phyloP scores from a whole-genome alignment of 2,888 invertebrate species.

The Rhorus exstirpatorius region DNA sequence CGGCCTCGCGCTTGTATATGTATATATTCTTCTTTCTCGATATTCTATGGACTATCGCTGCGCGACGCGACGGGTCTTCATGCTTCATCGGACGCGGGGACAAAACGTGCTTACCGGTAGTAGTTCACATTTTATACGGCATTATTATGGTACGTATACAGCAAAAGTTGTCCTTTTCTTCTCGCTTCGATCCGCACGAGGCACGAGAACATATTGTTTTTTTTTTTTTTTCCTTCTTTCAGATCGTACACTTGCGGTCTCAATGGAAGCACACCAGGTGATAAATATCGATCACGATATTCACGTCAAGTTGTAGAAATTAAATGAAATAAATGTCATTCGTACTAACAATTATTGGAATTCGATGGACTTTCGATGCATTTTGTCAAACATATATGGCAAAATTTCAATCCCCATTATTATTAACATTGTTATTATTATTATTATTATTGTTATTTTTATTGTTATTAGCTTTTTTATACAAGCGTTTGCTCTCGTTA shows the following conservation, averaged over 20 bases:
- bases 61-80: conserved; percentile 46
- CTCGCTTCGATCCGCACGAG: conserved; percentile 15
- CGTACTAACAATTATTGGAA: too few relatives aligned
- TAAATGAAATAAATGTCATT: neutral
- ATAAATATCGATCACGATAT: neutral
- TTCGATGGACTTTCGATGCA: too few relatives aligned
- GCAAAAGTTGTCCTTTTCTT: neutral
- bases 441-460: too few relatives aligned
- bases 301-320: neutral
- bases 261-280: neutral
- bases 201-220: neutral
- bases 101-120: conserved; percentile 23
- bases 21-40: conserved; percentile 56
- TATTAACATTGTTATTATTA: too few relatives aligned
- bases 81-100: conserved; percentile 58
- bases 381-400: too few relatives aligned
- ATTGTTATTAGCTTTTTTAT: too few relatives aligned
- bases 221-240: conserved; percentile 2
- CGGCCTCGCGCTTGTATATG: neutral
- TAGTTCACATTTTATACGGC: conserved; percentile 10
- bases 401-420: too few relatives aligned
- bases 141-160: conserved; percentile 12
- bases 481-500: too few relatives aligned
- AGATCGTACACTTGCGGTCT: conserved; percentile 7
- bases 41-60: conserved; percentile 33